phyloP scores from a whole-genome alignment of 2,113 vertebrate species.

The Myiozetetes cayanensis region DNA sequence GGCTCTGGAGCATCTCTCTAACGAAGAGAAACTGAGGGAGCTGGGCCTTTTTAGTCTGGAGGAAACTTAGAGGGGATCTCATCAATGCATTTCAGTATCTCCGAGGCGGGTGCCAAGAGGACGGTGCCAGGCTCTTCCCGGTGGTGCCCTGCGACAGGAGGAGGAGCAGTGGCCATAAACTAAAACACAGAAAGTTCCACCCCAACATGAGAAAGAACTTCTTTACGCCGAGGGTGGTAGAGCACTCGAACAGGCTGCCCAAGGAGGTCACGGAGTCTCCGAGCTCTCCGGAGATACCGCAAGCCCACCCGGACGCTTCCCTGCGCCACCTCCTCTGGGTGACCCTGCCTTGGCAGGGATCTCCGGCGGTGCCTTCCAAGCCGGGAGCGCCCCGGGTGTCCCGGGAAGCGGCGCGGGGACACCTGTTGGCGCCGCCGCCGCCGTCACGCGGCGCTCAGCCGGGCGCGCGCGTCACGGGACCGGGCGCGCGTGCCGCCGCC shows the following conservation, averaged over 20 bases:
- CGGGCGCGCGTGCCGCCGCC: not conserved
- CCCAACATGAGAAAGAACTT: not conserved
- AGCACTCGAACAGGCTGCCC: not conserved
- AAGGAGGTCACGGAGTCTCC: not conserved
- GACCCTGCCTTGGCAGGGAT: not conserved
- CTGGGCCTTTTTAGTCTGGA: not conserved
- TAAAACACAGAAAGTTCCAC: not conserved
- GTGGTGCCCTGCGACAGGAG: not conserved
- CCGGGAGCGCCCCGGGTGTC: not conserved
- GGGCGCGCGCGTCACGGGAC: slow-evolving; percentile 26
- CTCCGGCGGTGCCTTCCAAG: not conserved
- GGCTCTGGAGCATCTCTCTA: not conserved
- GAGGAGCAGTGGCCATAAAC: not conserved
- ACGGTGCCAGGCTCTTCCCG: not conserved
- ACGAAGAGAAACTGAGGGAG: not conserved
- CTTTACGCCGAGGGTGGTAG: not conserved
- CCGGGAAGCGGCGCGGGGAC: not conserved
- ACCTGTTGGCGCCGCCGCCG: not conserved
- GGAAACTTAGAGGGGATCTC: not conserved
- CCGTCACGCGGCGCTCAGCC: slow-evolving; percentile 9
- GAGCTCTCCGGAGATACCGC: not conserved
- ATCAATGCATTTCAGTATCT: not conserved
- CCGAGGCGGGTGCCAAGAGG: not conserved
- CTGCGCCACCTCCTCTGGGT: not conserved
- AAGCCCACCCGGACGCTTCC: not conserved